Evolutionary conservation across 2,113 vertebrate genomes (phyloP), one percentile per base, ranked within the genome.

Genomic region (Uria lomvia): DNA sequence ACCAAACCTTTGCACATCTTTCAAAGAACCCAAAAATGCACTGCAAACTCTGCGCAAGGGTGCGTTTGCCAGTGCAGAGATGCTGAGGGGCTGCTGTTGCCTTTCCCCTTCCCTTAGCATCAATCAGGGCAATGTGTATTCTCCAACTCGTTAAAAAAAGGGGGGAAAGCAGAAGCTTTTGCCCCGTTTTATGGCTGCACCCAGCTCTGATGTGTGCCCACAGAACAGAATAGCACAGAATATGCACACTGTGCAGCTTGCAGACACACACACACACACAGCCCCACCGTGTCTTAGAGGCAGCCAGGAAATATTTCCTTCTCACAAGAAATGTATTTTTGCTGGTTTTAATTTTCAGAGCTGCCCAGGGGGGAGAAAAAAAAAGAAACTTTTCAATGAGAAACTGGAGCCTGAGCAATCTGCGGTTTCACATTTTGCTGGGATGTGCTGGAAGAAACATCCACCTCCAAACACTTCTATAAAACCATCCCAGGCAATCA

Each of bases 321-420:
- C 76, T 92, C 88, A 59, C 55, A 63, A 92, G 59, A 92, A 86
- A 92, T 53, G 87, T 75, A 73, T 81, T 95, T 90, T 83, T 86
- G 42, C 90, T 92, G 92, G 81, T 62, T 95, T 95, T 94, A 93
- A 96, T 96, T 95, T 93, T 45, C 94, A 92, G 88, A 92, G 52
- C 52, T 93, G 92, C 92, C 50, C 34, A 3, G 59, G 52, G 56
- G 74, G 40, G 27, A 29, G 13, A 3, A 26, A 32, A 66, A 66
- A 49, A 66, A 53, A 84, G 56, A 94, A 49, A 67, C 26, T 96
- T 93, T 94, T 88, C 85, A 94, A 78, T 78, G 88, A 90, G 90
- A 83, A 96, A 29, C 56, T 63, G 59, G 84, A 96, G 65, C 12
- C 79, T 88, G 79, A 95, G 55, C 68, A 74, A 88, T 95, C 75